phyloP scores from a whole-genome alignment of 2,888 invertebrate genomes.

The Cheilosia impressa region DNA sequence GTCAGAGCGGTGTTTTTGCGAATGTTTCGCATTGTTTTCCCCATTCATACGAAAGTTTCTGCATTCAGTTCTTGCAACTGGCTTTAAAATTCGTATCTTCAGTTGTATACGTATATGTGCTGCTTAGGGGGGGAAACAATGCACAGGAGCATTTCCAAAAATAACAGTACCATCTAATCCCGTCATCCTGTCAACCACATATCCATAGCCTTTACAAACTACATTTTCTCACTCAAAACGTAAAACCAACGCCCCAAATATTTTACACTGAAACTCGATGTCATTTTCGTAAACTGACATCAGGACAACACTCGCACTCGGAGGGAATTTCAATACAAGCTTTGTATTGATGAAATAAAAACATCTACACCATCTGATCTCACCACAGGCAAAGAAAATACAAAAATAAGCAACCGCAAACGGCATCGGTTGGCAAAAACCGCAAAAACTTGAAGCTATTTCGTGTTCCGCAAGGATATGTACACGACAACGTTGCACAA shows the following conservation, averaged over 20 bases:
- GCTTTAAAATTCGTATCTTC: too few relatives aligned
- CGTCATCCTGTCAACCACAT: too few relatives aligned
- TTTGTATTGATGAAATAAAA: slow-evolving; percentile 39
- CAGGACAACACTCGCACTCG: slow-evolving; percentile 11
- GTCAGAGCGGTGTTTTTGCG: too few relatives aligned
- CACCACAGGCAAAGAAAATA: neutral
- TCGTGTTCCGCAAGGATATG: neutral
- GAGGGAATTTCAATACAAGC: slow-evolving; percentile 9
- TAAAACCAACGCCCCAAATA: neutral
- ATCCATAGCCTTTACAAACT: neutral
- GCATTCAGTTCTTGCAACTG: too few relatives aligned
- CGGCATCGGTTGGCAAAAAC: slow-evolving; percentile 29
- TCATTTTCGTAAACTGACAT: slow-evolving; percentile 2
- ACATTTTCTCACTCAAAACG: neutral
- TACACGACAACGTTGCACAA: slow-evolving; percentile 20
- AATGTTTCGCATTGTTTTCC: too few relatives aligned
- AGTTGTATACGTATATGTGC: too few relatives aligned
- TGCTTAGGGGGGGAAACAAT: too few relatives aligned
- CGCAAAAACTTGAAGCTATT: slow-evolving; percentile 23
- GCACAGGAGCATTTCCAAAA: too few relatives aligned
- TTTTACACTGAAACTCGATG: neutral
- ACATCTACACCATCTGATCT: slow-evolving; percentile 19
- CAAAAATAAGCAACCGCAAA: neutral
- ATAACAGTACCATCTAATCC: too few relatives aligned
- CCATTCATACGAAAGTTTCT: too few relatives aligned